A percentile compares a stretch with the other conserved stretches of the same genome.
phyloP scores from a whole-genome alignment of 2,797 vertebrate species.

The Centroberyx gerrardi region DNA sequence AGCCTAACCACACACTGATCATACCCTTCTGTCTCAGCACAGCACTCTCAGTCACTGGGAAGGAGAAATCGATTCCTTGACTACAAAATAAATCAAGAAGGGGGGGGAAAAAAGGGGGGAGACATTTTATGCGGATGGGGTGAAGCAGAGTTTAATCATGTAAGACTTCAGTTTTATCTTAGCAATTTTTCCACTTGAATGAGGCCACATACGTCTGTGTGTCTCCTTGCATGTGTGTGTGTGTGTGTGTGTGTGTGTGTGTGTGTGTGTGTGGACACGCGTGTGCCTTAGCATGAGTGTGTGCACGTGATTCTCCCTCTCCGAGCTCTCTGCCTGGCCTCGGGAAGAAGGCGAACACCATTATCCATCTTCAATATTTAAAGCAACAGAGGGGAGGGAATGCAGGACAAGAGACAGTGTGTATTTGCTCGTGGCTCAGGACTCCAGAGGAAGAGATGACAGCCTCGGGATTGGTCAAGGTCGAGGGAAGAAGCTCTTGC shows the following conservation, averaged over 20 bases:
- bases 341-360: conserved; percentile 69
- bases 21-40: background rate
- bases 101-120: background rate
- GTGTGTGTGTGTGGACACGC: background rate
- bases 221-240: background rate
- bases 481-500: conserved; percentile 36
- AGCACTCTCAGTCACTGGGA: no score
- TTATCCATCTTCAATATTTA: conserved; percentile 85
- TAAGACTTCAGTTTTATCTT: no score
- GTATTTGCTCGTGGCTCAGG: conserved; percentile 26
- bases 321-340: conserved; percentile 42
- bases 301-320: conserved; percentile 23
- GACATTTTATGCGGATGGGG: background rate
- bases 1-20: background rate
- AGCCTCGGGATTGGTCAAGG: conserved; percentile 56
- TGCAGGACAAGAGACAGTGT: conserved; percentile 14
- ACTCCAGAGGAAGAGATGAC: conserved; percentile 48
- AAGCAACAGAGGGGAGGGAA: conserved; percentile 49
- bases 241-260: background rate
- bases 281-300: conserved; percentile 13
- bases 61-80: background rate
- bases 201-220: background rate
- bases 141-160: conserved; percentile 30
- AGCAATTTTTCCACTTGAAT: background rate
- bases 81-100: background rate